Evolutionary conservation across 2,113 vertebrate genomes (phyloP).

Genomic region (Asarcornis scutulata): DNA sequence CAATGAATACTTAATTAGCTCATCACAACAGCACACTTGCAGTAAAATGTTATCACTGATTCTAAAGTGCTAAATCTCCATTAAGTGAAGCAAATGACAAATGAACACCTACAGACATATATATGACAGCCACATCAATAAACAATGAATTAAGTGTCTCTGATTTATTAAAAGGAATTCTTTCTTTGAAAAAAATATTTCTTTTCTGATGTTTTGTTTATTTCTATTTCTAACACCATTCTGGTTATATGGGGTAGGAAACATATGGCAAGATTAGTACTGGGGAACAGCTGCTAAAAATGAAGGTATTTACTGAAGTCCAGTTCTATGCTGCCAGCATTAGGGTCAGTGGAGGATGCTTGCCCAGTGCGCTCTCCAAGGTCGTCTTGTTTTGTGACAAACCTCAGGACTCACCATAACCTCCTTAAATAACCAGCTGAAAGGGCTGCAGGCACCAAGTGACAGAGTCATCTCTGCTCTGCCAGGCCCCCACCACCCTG

Average conservation of each 20-base stretch:
- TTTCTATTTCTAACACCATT: neutral
- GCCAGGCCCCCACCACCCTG: neutral
- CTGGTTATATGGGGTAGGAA: neutral
- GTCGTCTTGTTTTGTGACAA: neutral
- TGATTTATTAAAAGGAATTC: neutral
- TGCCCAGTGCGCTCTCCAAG: too few species aligned
- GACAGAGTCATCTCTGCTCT: neutral
- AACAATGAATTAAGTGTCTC: neutral
- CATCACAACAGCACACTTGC: neutral
- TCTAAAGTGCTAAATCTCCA: slow-evolving; percentile 39
- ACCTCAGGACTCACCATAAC: neutral
- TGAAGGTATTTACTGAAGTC: neutral
- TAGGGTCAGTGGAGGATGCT: neutral
- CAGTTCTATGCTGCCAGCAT: neutral
- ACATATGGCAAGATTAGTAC: rapidly evolving
- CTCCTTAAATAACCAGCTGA: rapidly evolving
- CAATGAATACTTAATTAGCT: slow-evolving; percentile 45
- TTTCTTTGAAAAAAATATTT: neutral
- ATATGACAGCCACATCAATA: neutral
- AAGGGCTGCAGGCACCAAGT: neutral
- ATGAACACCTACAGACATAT: neutral
- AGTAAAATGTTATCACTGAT: neutral
- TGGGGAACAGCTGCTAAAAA: neutral
- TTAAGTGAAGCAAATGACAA: neutral
- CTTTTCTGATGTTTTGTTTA: neutral